These are phyloP conservation scores for Orestias chungarensis DNA, from an alignment of 2,797 vertebrate genomes.

Conservation along the genomic window DNA sequence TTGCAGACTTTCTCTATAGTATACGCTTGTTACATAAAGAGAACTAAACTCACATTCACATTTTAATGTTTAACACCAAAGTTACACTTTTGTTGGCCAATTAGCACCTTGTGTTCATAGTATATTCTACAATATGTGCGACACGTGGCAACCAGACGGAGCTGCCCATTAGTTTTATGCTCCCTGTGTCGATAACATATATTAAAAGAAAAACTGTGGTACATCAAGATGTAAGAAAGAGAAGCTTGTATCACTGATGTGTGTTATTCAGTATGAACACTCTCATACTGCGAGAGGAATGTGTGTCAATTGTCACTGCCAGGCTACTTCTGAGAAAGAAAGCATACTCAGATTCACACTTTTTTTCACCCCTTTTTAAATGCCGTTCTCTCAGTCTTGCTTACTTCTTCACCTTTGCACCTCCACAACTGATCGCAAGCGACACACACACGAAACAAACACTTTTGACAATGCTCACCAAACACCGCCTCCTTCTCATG, in stretches of 20 bases:
- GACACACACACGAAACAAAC: conserved; percentile 6
- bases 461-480: conserved; percentile 28
- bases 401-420: conserved; percentile 56
- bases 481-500: conserved; percentile 72
- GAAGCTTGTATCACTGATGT: conserved; percentile 15
- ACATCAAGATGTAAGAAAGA: conserved; percentile 10
- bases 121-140: conserved; percentile 5
- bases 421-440: background rate
- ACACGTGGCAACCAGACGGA: conserved; percentile 37
- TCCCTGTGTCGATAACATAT: background rate
- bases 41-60: background rate
- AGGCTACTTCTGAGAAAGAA: conserved; percentile 40
- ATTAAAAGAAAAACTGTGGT: background rate
- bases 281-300: conserved; percentile 42
- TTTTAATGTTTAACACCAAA: background rate
- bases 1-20: no score
- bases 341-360: conserved; percentile 16
- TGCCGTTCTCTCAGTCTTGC: conserved; percentile 10
- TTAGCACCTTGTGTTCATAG: background rate
- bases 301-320: conserved; percentile 55
- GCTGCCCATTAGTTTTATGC: conserved; percentile 18
- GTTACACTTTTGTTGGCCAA: background rate
- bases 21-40: no score
- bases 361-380: conserved; percentile 12
- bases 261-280: conserved; percentile 31